phyloP scores from a whole-genome alignment of 2,797 vertebrate genomes.

The Holocentrus rufus region DNA sequence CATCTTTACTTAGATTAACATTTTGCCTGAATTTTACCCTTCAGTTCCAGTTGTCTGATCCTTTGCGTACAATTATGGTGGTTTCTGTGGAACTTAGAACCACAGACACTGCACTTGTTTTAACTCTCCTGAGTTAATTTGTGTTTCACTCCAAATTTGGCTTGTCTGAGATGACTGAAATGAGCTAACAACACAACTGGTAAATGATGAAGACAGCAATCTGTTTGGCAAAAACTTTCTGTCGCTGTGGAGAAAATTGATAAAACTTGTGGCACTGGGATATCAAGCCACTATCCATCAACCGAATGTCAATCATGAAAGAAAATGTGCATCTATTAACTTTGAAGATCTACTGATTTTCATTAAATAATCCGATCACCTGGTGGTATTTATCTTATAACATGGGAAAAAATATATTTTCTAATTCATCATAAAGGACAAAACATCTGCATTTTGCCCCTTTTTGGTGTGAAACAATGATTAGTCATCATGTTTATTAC shows the following conservation, averaged over 20 bases:
- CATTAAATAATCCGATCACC: no score
- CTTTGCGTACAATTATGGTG: conserved; percentile 1
- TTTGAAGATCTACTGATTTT: no score
- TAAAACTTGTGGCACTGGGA: no score
- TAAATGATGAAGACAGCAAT: no score
- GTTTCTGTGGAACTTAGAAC: background rate
- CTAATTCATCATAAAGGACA: background rate
- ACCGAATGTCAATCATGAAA: no score
- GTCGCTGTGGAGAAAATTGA: background rate
- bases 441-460: background rate
- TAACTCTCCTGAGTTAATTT: conserved; percentile 8
- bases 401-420: no score
- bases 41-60: background rate
- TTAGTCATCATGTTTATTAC: background rate
- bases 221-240: background rate
- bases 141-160: conserved; percentile 26
- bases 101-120: background rate
- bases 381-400: no score
- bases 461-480: conserved; percentile 37
- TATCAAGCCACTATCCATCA: no score
- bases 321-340: no score
- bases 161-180: background rate
- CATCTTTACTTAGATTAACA: background rate
- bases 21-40: conserved; percentile 3
- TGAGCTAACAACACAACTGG: no score